Percentiles rank a stretch among this genome's conserved stretches.
Evolutionary conservation across 2,113 vertebrate genomes (phyloP).

Genomic region (Epinephelus cyanopodus): DNA sequence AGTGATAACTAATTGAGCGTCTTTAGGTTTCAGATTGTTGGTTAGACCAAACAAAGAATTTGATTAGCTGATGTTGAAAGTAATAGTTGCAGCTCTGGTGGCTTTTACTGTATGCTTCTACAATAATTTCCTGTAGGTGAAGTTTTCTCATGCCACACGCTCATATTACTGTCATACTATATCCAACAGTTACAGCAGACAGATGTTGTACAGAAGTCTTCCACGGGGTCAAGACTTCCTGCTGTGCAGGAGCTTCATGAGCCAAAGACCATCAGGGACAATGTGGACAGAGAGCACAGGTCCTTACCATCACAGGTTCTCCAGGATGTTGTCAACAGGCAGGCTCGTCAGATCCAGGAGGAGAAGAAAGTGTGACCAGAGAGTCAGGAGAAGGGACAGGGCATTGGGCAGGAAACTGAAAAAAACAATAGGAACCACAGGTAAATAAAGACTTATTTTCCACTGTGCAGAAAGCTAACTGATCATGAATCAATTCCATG

Average conservation of each 20-base stretch:
- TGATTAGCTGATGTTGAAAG: background rate
- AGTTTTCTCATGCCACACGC: background rate
- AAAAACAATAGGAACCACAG: constrained; percentile 47
- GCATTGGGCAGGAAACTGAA: constrained; percentile 6
- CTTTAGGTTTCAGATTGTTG: background rate
- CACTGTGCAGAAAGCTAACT: constrained; percentile 52
- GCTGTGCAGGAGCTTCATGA: constrained; percentile 60
- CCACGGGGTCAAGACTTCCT: constrained; percentile 34
- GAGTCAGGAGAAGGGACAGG: background rate
- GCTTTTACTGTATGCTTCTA: background rate
- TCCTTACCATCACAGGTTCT: constrained; percentile 32
- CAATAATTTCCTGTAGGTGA: background rate
- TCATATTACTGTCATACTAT: constrained; percentile 1
- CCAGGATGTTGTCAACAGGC: constrained; percentile 63
- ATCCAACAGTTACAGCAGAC: constrained; percentile 50
- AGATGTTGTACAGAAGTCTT: constrained; percentile 26
- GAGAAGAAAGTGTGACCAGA: constrained; percentile 60
- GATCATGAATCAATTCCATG: constrained; percentile 67
- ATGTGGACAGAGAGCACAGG: constrained; percentile 68
- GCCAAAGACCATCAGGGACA: constrained; percentile 64
- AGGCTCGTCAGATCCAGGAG: constrained; percentile 61
- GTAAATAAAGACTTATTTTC: constrained; percentile 61
- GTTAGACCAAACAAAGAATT: background rate
- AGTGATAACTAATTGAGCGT: background rate
- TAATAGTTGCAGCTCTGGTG: background rate